phyloP scores from a whole-genome alignment of 2,888 invertebrate genomes.

The Acleris holmiana region DNA sequence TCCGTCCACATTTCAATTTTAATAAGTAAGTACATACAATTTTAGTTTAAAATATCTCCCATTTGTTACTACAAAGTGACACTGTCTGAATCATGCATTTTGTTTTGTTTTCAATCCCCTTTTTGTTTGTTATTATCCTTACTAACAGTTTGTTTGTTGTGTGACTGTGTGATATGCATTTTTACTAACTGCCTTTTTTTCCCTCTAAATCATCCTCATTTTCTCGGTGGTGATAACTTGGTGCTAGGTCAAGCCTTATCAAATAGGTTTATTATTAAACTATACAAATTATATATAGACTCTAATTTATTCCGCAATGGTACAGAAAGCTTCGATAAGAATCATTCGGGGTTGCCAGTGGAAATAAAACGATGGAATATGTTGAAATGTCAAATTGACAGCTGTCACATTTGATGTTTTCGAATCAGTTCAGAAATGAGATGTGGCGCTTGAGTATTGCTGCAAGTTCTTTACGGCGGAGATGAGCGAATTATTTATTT shows the following conservation, averaged over 20 bases:
- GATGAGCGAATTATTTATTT: conserved; percentile 47
- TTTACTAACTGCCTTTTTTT: conserved; percentile 71
- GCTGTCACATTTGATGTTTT: conserved; percentile 69
- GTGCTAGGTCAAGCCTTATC: conserved; percentile 68
- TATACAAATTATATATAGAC: conserved; percentile 45
- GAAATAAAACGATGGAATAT: conserved; percentile 52
- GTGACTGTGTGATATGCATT: conserved; percentile 62
- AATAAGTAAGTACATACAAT: conserved; percentile 7
- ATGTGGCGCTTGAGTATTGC: conserved; percentile 35
- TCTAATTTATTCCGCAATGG: conserved; percentile 57
- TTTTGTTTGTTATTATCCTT: conserved; percentile 42
- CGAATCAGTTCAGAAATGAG: conserved; percentile 55
- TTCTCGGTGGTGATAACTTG: conserved; percentile 70
- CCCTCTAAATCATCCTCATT: conserved; percentile 53
- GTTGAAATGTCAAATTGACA: conserved; percentile 69
- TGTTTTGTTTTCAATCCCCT: conserved; percentile 48
- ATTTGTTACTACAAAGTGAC: conserved; percentile 44
- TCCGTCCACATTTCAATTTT: not conserved
- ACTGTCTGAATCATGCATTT: conserved; percentile 40
- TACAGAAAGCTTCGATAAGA: conserved; percentile 62
- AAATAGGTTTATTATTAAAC: conserved; percentile 43
- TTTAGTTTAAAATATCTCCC: conserved; percentile 3
- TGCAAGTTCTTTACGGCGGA: conserved; percentile 7
- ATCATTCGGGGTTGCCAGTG: conserved; percentile 60
- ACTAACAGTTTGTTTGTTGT: conserved; percentile 67